Conservation (phyloP, 92 coral and sea anemone genomes). For the Metridium senile region DNA sequence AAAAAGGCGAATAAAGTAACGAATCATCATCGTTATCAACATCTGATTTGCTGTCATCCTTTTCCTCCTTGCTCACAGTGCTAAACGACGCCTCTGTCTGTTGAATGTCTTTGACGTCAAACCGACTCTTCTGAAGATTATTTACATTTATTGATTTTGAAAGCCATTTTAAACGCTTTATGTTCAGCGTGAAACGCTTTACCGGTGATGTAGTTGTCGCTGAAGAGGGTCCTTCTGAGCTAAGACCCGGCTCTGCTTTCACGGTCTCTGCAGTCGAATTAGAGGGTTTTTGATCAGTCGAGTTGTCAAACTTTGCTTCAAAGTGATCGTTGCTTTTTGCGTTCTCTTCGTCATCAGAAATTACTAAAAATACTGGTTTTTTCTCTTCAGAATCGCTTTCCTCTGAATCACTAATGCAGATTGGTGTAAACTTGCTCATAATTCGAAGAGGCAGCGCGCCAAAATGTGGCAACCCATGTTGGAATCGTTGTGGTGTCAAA, state of each 20-base stretch:
- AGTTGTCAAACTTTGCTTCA: not conserved
- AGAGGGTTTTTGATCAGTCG: not conserved
- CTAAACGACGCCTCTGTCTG: too few relatives aligned
- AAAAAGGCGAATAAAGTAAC: too few relatives aligned
- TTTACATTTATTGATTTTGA: too few relatives aligned
- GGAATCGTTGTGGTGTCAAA: not conserved
- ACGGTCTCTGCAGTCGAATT: not conserved
- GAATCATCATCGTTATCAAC: too few relatives aligned
- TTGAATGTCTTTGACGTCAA: too few relatives aligned
- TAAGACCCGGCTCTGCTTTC: not conserved
- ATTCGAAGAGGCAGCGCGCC: not conserved
- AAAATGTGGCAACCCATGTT: not conserved
- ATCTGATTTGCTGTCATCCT: too few relatives aligned
- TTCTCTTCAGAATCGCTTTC: slow-evolving; percentile 16
- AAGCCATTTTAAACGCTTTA: slow-evolving; percentile 1
- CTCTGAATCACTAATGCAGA: slow-evolving; percentile 15
- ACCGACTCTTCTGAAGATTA: too few relatives aligned
- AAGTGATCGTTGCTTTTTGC: not conserved
- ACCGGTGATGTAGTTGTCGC: not conserved
- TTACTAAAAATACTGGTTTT: not conserved
- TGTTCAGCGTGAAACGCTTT: not conserved
- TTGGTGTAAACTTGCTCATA: slow-evolving; percentile 25
- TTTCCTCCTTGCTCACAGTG: too few relatives aligned
- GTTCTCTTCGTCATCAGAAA: slow-evolving; percentile 6
- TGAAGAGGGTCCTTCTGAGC: not conserved